Percentiles rank a stretch among this genome's conserved stretches.
Evolutionary conservation across 2,797 vertebrate species (phyloP).

Genomic region (Hyperoplus immaculatus): DNA sequence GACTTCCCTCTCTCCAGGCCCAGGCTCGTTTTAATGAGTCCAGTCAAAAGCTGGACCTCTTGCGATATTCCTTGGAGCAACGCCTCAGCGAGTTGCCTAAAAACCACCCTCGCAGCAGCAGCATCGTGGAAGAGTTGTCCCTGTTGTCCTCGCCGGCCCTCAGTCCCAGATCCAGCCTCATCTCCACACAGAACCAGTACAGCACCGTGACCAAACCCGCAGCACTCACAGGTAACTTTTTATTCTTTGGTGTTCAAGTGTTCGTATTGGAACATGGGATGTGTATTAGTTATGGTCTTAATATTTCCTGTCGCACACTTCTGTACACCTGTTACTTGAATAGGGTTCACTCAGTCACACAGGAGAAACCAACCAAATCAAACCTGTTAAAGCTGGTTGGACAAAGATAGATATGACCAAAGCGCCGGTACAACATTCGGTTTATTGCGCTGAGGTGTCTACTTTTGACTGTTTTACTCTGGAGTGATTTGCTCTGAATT

Average conservation of each 20-base stretch:
- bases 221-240: constrained; percentile 91
- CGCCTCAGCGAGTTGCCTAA: constrained; percentile 94
- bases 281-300: not conserved
- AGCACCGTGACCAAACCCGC: constrained; percentile 96
- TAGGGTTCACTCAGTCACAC: not conserved
- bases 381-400: not conserved
- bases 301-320: not conserved
- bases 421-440: too few relatives aligned
- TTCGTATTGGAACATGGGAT: not conserved
- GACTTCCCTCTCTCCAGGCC: constrained; percentile 83
- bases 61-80: constrained; percentile 95
- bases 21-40: constrained; percentile 97
- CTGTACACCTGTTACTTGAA: not conserved
- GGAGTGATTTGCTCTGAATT: too few relatives aligned
- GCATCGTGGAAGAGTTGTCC: constrained; percentile 96
- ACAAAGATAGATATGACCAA: too few relatives aligned
- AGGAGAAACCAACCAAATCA: not conserved
- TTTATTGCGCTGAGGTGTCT: too few relatives aligned
- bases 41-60: constrained; percentile 95
- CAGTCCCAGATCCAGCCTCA: constrained; percentile 93
- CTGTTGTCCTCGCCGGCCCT: constrained; percentile 92
- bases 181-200: constrained; percentile 95
- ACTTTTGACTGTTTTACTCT: too few relatives aligned
- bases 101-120: constrained; percentile 94
- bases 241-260: not conserved